Conservation (phyloP, 2,113 vertebrate genomes). For the Colinus virginianus region DNA sequence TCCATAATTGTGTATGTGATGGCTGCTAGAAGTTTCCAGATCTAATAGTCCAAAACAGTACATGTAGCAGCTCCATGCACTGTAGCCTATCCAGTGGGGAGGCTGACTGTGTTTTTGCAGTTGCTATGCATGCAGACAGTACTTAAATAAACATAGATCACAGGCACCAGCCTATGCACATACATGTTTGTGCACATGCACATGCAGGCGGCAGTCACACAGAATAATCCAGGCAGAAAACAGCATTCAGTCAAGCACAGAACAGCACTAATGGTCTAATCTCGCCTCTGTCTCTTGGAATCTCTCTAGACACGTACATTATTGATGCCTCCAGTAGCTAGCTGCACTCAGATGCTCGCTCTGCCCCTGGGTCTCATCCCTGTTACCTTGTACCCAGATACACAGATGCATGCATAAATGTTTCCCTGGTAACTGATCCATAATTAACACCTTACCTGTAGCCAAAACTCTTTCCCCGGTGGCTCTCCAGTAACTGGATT, state of each 20-base stretch:
- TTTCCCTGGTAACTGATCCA: neutral
- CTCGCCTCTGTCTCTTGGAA: neutral
- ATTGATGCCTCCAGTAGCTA: neutral
- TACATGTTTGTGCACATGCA: rapidly evolving
- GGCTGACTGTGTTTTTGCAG: neutral
- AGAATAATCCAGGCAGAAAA: neutral
- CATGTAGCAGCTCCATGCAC: neutral
- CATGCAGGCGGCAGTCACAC: neutral
- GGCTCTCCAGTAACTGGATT: neutral
- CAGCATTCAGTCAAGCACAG: neutral
- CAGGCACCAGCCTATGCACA: neutral
- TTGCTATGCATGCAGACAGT: neutral
- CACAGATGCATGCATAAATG: too few species aligned
- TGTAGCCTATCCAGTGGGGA: neutral
- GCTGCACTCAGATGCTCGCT: neutral
- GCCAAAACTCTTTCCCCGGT: neutral
- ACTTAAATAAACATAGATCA: too few species aligned
- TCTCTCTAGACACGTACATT: neutral
- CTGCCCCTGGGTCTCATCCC: neutral
- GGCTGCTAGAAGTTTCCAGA: neutral
- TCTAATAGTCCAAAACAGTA: neutral
- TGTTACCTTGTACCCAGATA: neutral
- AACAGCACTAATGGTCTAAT: neutral
- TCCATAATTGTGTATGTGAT: neutral
- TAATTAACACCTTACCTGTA: neutral